Percentiles rank a stretch among this genome's conserved stretches.
Conservation (phyloP, 2,888 invertebrate species). For the Tachina fera region DNA sequence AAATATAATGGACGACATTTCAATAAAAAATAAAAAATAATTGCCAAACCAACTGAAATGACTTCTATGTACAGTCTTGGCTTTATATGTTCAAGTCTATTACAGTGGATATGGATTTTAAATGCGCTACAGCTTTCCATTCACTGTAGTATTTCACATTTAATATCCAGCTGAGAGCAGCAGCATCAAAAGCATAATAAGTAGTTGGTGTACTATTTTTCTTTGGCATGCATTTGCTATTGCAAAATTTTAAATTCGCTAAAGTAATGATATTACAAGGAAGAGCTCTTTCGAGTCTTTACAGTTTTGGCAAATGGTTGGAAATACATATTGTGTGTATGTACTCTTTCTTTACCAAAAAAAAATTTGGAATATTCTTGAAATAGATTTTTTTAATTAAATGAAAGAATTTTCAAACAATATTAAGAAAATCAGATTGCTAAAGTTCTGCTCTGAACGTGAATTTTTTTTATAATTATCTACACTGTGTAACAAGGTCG, state of each 20-base stretch:
- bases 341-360: no score
- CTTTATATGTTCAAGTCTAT: neutral
- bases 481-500: no score
- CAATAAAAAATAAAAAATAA: constrained; percentile 64
- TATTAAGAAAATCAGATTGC: no score
- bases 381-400: no score
- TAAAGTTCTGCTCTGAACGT: no score
- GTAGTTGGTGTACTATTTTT: constrained; percentile 13
- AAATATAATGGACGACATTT: constrained; percentile 43
- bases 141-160: neutral
- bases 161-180: constrained; percentile 59
- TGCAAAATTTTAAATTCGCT: constrained; percentile 18
- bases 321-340: neutral
- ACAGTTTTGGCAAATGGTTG: no score
- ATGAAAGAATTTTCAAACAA: no score
- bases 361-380: no score
- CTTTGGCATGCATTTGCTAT: constrained; percentile 2
- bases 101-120: neutral
- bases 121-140: constrained; percentile 17
- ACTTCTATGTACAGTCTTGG: constrained; percentile 21
- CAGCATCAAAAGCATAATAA: constrained; percentile 23
- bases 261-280: constrained; percentile 29
- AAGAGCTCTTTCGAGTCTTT: neutral
- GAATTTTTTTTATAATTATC: no score
- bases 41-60: constrained; percentile 58